A percentile compares a stretch with the other conserved stretches of the same genome.
Evolutionary conservation across 2,888 invertebrate genomes (phyloP).

Genomic region (Yponomeuta cagnagella): DNA sequence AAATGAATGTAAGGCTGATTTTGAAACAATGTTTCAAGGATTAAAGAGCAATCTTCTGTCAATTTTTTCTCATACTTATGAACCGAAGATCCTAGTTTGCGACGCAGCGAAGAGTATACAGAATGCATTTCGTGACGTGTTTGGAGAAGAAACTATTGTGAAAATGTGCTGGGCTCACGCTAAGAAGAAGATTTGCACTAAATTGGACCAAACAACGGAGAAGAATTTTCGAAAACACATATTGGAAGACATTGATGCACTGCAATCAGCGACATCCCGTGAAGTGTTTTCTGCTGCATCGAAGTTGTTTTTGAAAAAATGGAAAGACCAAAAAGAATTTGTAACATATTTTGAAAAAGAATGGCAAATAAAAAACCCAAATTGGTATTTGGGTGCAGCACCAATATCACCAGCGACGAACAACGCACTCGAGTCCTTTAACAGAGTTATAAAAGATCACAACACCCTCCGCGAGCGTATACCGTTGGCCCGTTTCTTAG

Average conservation of each 20-base stretch:
- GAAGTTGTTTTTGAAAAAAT: slow-evolving; percentile 14
- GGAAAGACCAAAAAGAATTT: too few species aligned
- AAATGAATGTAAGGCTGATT: slow-evolving; percentile 18
- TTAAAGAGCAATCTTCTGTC: slow-evolving; percentile 15
- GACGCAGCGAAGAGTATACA: slow-evolving; percentile 16
- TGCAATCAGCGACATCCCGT: slow-evolving; percentile 18
- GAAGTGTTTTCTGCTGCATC: slow-evolving; percentile 20
- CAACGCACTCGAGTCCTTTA: too few species aligned
- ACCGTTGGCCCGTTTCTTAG: slow-evolving; percentile 23
- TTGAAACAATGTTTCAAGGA: slow-evolving; percentile 18
- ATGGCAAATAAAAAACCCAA: neutral
- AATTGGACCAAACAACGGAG: slow-evolving; percentile 14
- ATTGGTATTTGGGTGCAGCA: too few species aligned
- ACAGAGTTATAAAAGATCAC: slow-evolving; percentile 19
- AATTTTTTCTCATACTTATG: slow-evolving; percentile 11
- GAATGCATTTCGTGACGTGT: slow-evolving; percentile 15
- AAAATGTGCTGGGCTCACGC: slow-evolving; percentile 21
- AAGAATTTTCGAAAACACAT: slow-evolving; percentile 16
- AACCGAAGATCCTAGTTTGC: slow-evolving; percentile 13
- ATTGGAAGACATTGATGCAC: slow-evolving; percentile 20
- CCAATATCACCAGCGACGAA: too few species aligned
- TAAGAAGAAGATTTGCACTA: slow-evolving; percentile 17
- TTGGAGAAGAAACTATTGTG: slow-evolving; percentile 17
- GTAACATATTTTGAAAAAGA: too few species aligned
- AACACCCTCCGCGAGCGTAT: slow-evolving; percentile 22